Evolutionary conservation across 2,797 vertebrate genomes (phyloP), one percentile per base, ranked within the genome.

Genomic region (Chaunax sp.): DNA sequence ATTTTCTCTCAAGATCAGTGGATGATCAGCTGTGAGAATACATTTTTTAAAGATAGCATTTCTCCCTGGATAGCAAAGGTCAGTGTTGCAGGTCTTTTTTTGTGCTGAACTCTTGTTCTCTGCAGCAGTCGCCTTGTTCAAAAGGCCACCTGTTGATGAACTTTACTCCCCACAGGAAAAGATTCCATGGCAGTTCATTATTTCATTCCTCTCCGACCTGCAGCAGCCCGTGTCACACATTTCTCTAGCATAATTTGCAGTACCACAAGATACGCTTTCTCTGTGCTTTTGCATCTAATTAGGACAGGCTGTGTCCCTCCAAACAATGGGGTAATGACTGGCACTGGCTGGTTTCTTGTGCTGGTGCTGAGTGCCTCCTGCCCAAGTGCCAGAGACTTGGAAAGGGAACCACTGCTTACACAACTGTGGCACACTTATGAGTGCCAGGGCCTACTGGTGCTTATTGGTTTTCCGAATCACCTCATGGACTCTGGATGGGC

Each of bases 301-400:
- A 92, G 88, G 83, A 80, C 66, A 73, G 75, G 61, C 79, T 82
- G 71, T 80, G 78, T 88, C 86, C 85, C 80, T 88, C 77, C 78
- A 87, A 91, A 93, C 90, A 92, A 90, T 86, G 62, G 76, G 80
- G 89, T 91, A 91, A 92, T 90, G 90, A 89, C 78, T 85, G 78
- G 79, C 75, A 70, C 80, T 82, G 78, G 69, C 65, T 86, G 73
- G 58, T 57, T 77, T 60, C 68, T 77, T 69, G 66, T 58, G 62
- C 80, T 77, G 73, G 56, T 77, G 78, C 64, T 69, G 52, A 60
- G 81, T 59, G 71, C 55, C 62, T 83, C 44, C 57, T 74, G 81
- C 86, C 82, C 44, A 46, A 52, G 64, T 28, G 83, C 81, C 90
- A 90, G 71, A 65, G 37, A 64, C 70, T 72, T 64, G 26, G 61